Evolutionary conservation across 2,797 vertebrate genomes (phyloP).

Genomic region (Micropoecilia bifurca): DNA sequence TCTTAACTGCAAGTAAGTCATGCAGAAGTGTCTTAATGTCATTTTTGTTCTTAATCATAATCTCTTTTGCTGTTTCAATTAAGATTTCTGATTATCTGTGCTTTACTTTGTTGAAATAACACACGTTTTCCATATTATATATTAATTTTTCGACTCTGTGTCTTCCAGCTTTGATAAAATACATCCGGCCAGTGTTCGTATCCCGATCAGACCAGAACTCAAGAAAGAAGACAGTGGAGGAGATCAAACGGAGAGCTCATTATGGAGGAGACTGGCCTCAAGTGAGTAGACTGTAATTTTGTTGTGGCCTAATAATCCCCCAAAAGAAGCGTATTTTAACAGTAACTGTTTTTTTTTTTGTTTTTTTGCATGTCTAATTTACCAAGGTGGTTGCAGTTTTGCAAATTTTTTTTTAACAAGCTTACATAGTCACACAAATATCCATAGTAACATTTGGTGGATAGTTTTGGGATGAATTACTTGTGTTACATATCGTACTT

Average conservation of each 20-base stretch:
- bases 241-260: slow-evolving; percentile 92
- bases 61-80: background rate
- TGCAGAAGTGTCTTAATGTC: background rate
- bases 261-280: slow-evolving; percentile 94
- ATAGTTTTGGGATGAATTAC: background rate
- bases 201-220: slow-evolving; percentile 96
- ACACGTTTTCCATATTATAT: background rate
- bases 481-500: background rate
- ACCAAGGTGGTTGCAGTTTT: background rate
- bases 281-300: slow-evolving; percentile 73
- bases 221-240: slow-evolving; percentile 95
- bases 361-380: background rate
- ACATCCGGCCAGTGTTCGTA: slow-evolving; percentile 95
- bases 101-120: background rate
- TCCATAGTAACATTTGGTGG: background rate
- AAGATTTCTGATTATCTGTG: background rate
- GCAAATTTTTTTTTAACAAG: background rate
- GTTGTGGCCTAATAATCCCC: background rate
- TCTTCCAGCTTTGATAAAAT: slow-evolving; percentile 91
- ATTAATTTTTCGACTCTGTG: slow-evolving; percentile 9
- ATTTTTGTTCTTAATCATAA: background rate
- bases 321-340: background rate
- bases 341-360: background rate
- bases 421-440: background rate
- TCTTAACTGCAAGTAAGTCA: background rate